Conservation (phyloP, 2,888 invertebrate genomes). For the Colletes collaris region DNA sequence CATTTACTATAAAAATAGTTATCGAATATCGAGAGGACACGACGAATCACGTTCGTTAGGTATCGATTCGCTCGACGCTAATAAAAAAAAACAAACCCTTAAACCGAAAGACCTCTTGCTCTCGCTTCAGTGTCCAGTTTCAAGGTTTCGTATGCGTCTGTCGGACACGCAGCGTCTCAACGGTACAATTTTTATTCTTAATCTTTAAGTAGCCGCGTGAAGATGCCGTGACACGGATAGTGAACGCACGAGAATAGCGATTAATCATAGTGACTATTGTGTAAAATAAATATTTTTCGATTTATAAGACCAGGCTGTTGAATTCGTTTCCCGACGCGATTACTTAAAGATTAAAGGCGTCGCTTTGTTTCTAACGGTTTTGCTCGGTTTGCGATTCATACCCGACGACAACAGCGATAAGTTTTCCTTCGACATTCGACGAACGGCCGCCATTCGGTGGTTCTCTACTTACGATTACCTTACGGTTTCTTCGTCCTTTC, state of each 20-base stretch:
- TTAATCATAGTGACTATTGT: slow-evolving; percentile 17
- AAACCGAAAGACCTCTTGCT: neutral
- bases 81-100: neutral
- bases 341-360: slow-evolving; percentile 24
- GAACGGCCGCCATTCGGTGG: neutral
- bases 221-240: slow-evolving; percentile 7
- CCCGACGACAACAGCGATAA: slow-evolving; percentile 17
- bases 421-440: slow-evolving; percentile 47
- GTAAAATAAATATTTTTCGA: slow-evolving; percentile 42
- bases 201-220: slow-evolving; percentile 33
- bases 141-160: neutral
- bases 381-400: too few relatives aligned
- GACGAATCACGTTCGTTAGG: neutral
- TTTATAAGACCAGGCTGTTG: slow-evolving; percentile 14
- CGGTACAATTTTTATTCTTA: slow-evolving; percentile 13
- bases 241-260: slow-evolving; percentile 21
- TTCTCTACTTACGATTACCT: too few relatives aligned
- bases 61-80: slow-evolving; percentile 11
- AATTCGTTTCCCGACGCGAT: neutral
- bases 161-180: slow-evolving; percentile 1
- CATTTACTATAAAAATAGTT: slow-evolving; percentile 56
- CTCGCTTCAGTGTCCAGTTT: neutral
- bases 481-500: too few relatives aligned
- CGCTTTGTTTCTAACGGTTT: neutral
- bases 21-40: slow-evolving; percentile 19